Base-by-base conservation (phyloP, 2,888 invertebrate species). In the Caenorhabditis sp. region DNA sequence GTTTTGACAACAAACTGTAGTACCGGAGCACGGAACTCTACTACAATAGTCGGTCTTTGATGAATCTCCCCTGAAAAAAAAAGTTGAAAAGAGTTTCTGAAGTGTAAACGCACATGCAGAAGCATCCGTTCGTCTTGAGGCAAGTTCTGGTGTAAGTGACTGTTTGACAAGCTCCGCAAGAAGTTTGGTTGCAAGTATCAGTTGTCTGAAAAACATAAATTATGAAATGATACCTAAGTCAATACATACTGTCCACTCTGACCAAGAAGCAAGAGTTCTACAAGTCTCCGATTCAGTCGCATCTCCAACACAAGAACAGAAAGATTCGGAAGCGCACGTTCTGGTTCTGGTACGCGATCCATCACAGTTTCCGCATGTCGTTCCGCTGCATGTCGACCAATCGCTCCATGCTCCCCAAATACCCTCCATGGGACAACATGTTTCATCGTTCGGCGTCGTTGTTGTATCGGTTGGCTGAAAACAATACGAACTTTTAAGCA, bases 401-500 rank as follows among this genome's bases (percentile, higher is more conserved):
- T 78, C 83, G 13, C 68, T 64, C 85, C 85, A 85, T 11, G 69
- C 58, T 15, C 69, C 83, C 85, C 85, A 85, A 15, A 81, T 77
- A 11, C 85, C 85, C 44, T 51, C 61, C 2, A 47, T 6, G 1
- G 80, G 83, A 28, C 85, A 85, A 35, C 85, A 85, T 2, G 76
- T 70, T 13, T 60, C 53, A 32, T 76, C 76, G 40, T 69, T 74
- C 15, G 62, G 5, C 9, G 37, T 3, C 4, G 50, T 6, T 13
- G 22, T 61, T 5, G 74, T 69, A 2, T 32, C 53, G 15, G 44
- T 81, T 26, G 81, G 81, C 81, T 81, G 47, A 26, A 74, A 72
- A 3, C 20, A 24, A 15, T 2, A 13, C 4, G 20, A 68, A 50
- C 20, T 35, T 55, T n/a, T n/a, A n/a, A n/a, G n/a, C n/a, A n/a